Evolutionary conservation across 2,888 invertebrate species (phyloP), one percentile per base, ranked within the genome.

Genomic region (Athalia rosae): DNA sequence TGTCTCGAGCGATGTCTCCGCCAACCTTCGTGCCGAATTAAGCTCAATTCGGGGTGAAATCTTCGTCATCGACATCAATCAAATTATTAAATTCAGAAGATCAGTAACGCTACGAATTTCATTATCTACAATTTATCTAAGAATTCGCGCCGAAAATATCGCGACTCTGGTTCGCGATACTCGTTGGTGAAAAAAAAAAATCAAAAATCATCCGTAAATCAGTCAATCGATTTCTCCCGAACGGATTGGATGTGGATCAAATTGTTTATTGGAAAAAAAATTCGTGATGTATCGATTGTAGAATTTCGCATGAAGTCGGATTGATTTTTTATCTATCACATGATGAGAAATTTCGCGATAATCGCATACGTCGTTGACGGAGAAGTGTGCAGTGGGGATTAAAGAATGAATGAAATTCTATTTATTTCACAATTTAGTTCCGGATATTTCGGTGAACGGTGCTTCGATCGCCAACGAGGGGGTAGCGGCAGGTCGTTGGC

Each of bases 1-100:
- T 48, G 15, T 41, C 48, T 74, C 50, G 74, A 74, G 74, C 48
- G 74, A 74, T 74, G 74, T 74, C 74, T 61, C 74, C 62, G 61
- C 74, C 74, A 74, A 62, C 74, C 59, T 74, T 74, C 74, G 74
- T 74, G 61, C 59, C 61, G 41, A 9, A 28, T 47, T 13, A 62
- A 58, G 58, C 58, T 71, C 71, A 56, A 71, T 58, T 50, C n/a
- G 15, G 50, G 71, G 71, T 41, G 48, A 48, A 74, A 62, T 50
- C 58, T 56, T 43, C 28, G 28, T 28, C 28, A 28, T 28, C 28
- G 28, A 28, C 28, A 28, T 28, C 28, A 28, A 28, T 28, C 28
- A 28, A n/a, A n/a, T n/a, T n/a, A n/a, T n/a, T n/a, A n/a, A n/a
- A n/a, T n/a, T n/a, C n/a, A n/a, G n/a, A 28, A 28, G 28, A 28